Conservation (phyloP, 1,140 invertebrate species). For the Maconellicoccus hirsutus region DNA sequence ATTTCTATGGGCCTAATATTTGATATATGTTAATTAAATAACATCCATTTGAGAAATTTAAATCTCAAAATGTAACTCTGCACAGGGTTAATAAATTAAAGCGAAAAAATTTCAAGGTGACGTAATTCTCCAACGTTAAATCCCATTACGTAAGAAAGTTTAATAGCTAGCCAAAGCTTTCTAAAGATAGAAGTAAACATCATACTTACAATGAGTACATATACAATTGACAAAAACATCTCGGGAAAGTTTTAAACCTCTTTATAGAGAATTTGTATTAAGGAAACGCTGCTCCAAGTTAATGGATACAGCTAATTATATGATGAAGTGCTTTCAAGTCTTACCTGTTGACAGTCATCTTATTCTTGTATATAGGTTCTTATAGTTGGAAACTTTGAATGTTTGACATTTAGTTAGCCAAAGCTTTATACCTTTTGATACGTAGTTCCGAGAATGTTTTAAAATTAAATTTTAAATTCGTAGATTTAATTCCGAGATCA, state of each 20-base stretch:
- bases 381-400: neutral
- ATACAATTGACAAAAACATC: neutral
- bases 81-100: too few species aligned
- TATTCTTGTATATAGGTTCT: neutral
- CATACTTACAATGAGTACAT: neutral
- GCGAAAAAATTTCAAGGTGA: too few species aligned
- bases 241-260: neutral
- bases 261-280: neutral
- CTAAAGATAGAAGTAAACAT: neutral
- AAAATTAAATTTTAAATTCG: too few species aligned
- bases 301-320: constrained; percentile 9
- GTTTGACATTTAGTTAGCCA: neutral
- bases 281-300: neutral
- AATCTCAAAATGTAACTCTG: too few species aligned
- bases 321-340: constrained; percentile 6
- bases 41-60: too few species aligned
- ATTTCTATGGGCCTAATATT: too few species aligned
- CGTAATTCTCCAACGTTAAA: too few species aligned
- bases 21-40: too few species aligned
- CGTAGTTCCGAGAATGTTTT: too few species aligned
- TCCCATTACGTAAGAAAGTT: too few species aligned
- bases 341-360: constrained; percentile 2
- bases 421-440: neutral
- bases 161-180: too few species aligned
- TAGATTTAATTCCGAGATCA: neutral